Conservation (phyloP, 1,140 invertebrate species). For the Cepaea nemoralis region DNA sequence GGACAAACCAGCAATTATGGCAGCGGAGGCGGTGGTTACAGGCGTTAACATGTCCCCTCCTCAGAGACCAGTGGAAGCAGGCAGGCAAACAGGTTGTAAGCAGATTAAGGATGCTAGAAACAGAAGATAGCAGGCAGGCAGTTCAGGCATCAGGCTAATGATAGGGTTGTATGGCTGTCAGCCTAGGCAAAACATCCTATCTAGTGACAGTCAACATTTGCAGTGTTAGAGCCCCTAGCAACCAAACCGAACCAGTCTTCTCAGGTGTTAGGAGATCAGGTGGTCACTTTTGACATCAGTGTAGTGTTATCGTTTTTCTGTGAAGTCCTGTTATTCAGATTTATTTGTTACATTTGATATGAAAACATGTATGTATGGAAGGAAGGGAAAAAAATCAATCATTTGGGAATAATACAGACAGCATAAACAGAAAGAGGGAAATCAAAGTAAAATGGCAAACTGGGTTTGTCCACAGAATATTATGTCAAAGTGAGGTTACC, state of each 20-base stretch:
- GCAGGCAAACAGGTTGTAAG: conserved; percentile 37
- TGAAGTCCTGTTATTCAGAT: not conserved
- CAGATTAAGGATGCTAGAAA: conserved; percentile 40
- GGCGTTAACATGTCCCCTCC: conserved; percentile 8
- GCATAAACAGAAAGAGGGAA: not conserved
- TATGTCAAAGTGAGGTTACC: too few relatives aligned
- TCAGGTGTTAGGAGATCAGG: conserved; percentile 29
- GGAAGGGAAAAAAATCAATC: not conserved
- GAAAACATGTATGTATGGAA: not conserved
- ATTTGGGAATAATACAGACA: not conserved
- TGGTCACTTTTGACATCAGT: not conserved
- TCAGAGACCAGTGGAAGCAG: not conserved
- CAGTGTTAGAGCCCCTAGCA: conserved; percentile 17
- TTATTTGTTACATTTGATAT: not conserved
- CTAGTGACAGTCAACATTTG: conserved; percentile 24
- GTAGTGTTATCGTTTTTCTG: not conserved
- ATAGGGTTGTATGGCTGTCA: conserved; percentile 35
- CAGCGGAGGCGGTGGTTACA: conserved; percentile 31
- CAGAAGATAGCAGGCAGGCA: conserved; percentile 30
- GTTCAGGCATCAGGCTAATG: conserved; percentile 39
- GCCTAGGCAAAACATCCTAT: conserved; percentile 38
- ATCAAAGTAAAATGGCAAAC: not conserved
- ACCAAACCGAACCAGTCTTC: conserved; percentile 11
- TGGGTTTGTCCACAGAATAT: not conserved
- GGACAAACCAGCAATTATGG: conserved; percentile 16